Evolutionary conservation across 2,113 vertebrate species (phyloP), one percentile per base, ranked within the genome.

Genomic region (Eclectus roratus): DNA sequence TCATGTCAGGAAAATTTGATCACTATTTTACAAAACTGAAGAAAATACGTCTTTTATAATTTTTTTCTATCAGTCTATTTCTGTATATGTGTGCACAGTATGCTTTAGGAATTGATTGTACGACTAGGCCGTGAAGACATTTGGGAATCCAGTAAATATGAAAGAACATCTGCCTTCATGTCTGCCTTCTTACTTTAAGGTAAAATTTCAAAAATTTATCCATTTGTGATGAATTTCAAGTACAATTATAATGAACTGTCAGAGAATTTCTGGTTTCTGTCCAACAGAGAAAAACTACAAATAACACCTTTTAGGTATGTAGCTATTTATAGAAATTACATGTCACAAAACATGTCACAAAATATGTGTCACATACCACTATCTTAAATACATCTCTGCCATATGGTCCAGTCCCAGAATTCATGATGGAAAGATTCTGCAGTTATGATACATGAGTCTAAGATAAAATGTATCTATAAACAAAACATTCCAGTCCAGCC

Each of bases 331-430:
- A 94, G 89, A 82, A 88, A 64, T 43, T 60, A 17, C 53, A 41
- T 94, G 89, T 85, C 33, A 35, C 21, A 58, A 35, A 35, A 58
- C 21, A 58, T 58, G 33, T 58, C 56, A 58, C 56, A 82, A 88
- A 64, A 43, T 60, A 17, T 39, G 25, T 93, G 89, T 85, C 80
- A 92, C 89, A 44, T 80, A 85, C 43, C 77, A 82, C 91, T 93
- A 82, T 91, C 89, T 90, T 93, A 95, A 96, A 94, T 92, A 94
- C 47, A 79, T 92, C 68, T 94, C 72, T 80, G 43, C 89, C 96
- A 96, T 93, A 92, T 97, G 96, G 56, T 96, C 9, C 31, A 82
- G 73, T 55, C 13, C 17, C 44, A 90, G 58, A 93, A 91, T 89
- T 91, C 81, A 81, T 91, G 88, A 89, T 50, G 8, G 23, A 80